Conservation (phyloP, 1,140 invertebrate genomes). For the Pogonomyrmex californicus region DNA sequence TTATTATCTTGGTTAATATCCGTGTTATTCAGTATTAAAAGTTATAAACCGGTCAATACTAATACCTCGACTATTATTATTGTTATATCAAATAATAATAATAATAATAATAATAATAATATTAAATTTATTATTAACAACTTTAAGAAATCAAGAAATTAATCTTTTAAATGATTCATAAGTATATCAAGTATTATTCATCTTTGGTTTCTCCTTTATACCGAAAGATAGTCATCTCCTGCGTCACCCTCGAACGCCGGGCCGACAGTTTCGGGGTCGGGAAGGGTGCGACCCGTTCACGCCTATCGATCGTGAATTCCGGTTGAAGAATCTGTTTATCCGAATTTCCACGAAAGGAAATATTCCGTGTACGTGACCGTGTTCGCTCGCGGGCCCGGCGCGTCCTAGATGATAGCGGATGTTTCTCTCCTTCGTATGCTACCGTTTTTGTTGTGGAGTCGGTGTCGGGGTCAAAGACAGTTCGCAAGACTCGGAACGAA, state of each 20-base stretch:
- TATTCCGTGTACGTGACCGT: conserved; percentile 66
- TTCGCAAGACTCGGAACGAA: conserved; percentile 27
- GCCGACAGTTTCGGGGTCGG: conserved; percentile 34
- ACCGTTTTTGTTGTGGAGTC: background rate
- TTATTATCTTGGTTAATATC: background rate
- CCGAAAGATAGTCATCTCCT: background rate
- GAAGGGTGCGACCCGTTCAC: conserved; percentile 19
- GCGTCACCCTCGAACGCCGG: background rate
- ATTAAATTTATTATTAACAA: background rate
- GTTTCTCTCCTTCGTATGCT: background rate
- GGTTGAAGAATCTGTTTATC: conserved; percentile 74
- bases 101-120: background rate
- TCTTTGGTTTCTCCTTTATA: background rate
- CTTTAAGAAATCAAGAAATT: background rate
- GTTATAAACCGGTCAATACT: background rate
- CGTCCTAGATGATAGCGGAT: background rate
- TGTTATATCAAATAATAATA: background rate
- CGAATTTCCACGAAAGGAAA: conserved; percentile 73
- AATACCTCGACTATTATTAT: background rate
- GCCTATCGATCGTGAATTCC: conserved; percentile 71
- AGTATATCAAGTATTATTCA: background rate
- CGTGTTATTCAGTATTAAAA: conserved; percentile 27
- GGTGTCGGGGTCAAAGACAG: conserved; percentile 40
- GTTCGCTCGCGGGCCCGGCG: background rate
- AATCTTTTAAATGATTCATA: background rate